Percentiles rank a stretch among this genome's conserved stretches.
Evolutionary conservation across 2,113 vertebrate species (phyloP).

Genomic region (Xyliphius kryptos): DNA sequence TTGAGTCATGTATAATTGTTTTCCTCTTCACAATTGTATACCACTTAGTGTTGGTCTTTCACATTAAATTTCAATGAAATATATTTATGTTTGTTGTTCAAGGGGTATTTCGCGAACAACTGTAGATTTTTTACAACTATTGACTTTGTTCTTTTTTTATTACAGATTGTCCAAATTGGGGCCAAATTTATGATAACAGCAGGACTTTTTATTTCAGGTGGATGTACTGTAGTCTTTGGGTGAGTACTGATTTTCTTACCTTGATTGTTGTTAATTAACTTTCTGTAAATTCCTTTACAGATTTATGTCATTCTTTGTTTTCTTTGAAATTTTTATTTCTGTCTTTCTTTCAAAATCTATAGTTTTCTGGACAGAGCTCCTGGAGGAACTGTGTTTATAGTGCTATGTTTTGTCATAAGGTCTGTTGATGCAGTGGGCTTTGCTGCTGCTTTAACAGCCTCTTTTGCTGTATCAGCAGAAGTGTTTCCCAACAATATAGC

Average conservation of each 20-base stretch:
- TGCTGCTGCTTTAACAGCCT: slow-evolving; percentile 75
- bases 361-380: slow-evolving; percentile 79
- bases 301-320: background rate
- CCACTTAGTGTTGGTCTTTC: too few species aligned
- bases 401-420: slow-evolving; percentile 82
- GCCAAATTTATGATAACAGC: slow-evolving; percentile 88
- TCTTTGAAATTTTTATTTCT: too few species aligned
- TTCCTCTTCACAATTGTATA: too few species aligned
- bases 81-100: too few species aligned
- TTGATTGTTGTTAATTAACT: background rate
- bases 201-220: slow-evolving; percentile 82
- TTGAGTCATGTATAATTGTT: too few species aligned
- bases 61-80: too few species aligned
- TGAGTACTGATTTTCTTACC: slow-evolving; percentile 57
- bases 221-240: slow-evolving; percentile 88
- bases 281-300: background rate
- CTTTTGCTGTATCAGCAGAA: slow-evolving; percentile 78
- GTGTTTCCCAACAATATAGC: slow-evolving; percentile 87
- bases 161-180: slow-evolving; percentile 87
- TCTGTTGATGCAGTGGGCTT: slow-evolving; percentile 81
- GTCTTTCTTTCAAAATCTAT: slow-evolving; percentile 10
- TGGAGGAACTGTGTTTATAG: slow-evolving; percentile 69
- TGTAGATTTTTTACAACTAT: background rate
- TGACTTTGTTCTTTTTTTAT: slow-evolving; percentile 36
- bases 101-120: background rate